These are phyloP conservation scores for Ctenicera cuprea DNA, from an alignment of 2,888 invertebrate species.

Conservation along the genomic window DNA sequence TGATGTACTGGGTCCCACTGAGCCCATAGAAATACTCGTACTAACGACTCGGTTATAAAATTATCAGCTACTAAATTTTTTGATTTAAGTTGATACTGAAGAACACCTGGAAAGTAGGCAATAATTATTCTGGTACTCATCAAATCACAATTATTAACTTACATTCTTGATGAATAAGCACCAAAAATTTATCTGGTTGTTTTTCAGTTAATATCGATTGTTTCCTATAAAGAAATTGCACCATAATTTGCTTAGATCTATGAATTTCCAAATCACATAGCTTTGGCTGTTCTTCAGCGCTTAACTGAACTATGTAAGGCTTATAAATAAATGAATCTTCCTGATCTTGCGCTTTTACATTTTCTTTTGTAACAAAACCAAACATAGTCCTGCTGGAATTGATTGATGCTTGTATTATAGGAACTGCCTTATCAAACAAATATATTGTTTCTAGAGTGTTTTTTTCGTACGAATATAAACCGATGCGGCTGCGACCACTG, in stretches of 20 bases:
- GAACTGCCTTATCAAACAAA: conserved; percentile 78
- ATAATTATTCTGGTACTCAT: neutral
- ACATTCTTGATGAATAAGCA: conserved; percentile 88
- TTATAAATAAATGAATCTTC: conserved; percentile 73
- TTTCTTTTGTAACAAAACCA: conserved; percentile 80
- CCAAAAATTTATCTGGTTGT: conserved; percentile 79
- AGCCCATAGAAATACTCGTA: conserved; percentile 88
- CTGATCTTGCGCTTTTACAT: conserved; percentile 62
- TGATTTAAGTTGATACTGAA: conserved; percentile 68
- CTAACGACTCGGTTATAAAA: conserved; percentile 73
- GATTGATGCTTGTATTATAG: conserved; percentile 87
- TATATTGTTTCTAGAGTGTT: conserved; percentile 78
- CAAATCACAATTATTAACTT: conserved; percentile 66
- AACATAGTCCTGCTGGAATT: conserved; percentile 81
- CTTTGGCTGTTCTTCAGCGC: conserved; percentile 61
- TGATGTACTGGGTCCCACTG: conserved; percentile 89
- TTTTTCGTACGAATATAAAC: conserved; percentile 78
- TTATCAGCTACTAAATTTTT: conserved; percentile 56
- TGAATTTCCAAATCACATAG: conserved; percentile 73
- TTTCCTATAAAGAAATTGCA: conserved; percentile 85
- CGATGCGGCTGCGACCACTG: conserved; percentile 72
- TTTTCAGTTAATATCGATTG: conserved; percentile 68
- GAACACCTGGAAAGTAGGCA: conserved; percentile 66
- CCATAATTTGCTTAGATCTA: conserved; percentile 83
- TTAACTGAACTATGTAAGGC: conserved; percentile 78